A percentile compares a stretch with the other conserved stretches of the same genome.
Evolutionary conservation across 2,888 invertebrate genomes (phyloP).

Genomic region (Acronicta psi): DNA sequence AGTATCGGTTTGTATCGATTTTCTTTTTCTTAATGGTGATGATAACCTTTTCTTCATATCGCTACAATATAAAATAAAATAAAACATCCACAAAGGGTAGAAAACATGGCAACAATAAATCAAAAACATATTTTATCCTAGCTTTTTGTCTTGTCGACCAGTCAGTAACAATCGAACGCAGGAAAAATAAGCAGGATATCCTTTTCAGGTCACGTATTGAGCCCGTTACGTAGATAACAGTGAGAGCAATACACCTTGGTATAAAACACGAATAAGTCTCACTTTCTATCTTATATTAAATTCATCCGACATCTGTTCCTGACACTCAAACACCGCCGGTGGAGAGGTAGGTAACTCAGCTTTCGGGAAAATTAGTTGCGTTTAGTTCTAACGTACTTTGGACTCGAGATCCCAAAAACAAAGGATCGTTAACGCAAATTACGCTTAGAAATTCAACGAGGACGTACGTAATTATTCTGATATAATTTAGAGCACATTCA

Average conservation of each 20-base stretch:
- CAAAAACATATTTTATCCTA: conserved; percentile 36
- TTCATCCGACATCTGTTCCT: conserved; percentile 52
- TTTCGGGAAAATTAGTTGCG: conserved; percentile 51
- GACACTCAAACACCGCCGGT: conserved; percentile 47
- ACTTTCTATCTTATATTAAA: conserved; percentile 51
- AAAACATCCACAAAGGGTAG: conserved; percentile 10
- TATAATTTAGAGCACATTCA: conserved; percentile 52
- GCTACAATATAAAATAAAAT: neutral
- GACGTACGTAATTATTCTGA: conserved; percentile 48
- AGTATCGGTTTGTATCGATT: no score
- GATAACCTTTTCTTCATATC: neutral
- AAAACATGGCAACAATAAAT: conserved; percentile 49
- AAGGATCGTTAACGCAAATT: conserved; percentile 58
- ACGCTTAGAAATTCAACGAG: conserved; percentile 50
- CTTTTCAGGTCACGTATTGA: conserved; percentile 55
- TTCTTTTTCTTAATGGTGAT: no score
- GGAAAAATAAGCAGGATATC: conserved; percentile 48
- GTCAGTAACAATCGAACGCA: conserved; percentile 53
- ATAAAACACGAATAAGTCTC: conserved; percentile 42
- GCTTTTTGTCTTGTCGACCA: conserved; percentile 45
- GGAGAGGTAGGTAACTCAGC: conserved; percentile 19
- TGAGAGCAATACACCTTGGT: conserved; percentile 34
- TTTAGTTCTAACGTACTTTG: conserved; percentile 39
- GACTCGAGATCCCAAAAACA: conserved; percentile 50
- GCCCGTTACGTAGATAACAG: conserved; percentile 43